Percentiles rank a stretch among this genome's conserved stretches.
These are phyloP conservation scores for Ancistrus triradiatus DNA, from an alignment of 2,113 vertebrate genomes.

Conservation along the genomic window DNA sequence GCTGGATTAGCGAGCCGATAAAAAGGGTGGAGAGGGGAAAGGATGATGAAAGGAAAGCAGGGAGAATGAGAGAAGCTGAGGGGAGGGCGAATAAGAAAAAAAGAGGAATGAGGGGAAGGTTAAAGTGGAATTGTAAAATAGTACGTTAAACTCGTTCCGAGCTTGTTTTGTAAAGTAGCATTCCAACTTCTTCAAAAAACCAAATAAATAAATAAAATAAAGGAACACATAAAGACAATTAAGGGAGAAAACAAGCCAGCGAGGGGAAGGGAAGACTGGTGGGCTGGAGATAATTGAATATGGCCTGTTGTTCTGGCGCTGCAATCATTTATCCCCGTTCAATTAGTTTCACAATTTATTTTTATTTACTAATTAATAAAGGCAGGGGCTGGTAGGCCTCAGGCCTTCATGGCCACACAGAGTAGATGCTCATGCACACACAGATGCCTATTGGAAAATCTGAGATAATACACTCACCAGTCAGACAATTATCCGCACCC, in stretches of 20 bases:
- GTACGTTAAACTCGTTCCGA: no score
- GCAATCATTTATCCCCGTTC: conserved; percentile 73
- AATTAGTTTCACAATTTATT: conserved; percentile 79
- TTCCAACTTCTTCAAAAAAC: no score
- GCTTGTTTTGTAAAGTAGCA: no score
- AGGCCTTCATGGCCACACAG: conserved; percentile 54
- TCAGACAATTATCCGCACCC: conserved; percentile 28
- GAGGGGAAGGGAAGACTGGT: conserved; percentile 40
- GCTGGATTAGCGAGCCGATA: not conserved
- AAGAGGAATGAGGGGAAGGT: no score
- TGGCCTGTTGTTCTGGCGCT: conserved; percentile 66
- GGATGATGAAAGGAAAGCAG: conserved; percentile 1
- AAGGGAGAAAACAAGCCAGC: conserved; percentile 27
- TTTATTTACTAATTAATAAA: conserved; percentile 79
- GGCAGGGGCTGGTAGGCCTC: conserved; percentile 64
- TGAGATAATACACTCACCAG: conserved; percentile 10
- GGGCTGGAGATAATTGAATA: conserved; percentile 68
- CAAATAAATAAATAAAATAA: no score
- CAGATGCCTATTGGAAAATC: not conserved
- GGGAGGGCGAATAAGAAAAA: not conserved
- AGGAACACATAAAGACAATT: conserved; percentile 51
- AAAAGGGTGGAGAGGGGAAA: no score
- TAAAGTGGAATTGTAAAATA: no score
- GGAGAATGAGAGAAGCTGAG: not conserved
- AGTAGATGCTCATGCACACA: conserved; percentile 34